Evolutionary conservation across 2,797 vertebrate genomes (phyloP).

Genomic region (Coendou prehensilis): DNA sequence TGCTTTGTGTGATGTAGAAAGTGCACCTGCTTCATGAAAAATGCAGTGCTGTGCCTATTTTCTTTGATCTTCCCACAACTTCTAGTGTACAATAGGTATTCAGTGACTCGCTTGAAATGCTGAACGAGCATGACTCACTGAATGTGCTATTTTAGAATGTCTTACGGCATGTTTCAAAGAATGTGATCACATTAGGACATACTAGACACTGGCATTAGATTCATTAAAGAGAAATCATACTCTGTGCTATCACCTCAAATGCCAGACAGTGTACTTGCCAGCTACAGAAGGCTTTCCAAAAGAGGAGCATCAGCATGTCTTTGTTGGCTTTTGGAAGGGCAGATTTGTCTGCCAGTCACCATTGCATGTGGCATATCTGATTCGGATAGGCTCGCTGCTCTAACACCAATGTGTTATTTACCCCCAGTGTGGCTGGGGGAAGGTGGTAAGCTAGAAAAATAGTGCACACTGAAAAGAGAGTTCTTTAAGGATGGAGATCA

Average conservation of each 20-base stretch:
- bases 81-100: background rate
- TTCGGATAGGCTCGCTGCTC: no score
- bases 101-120: background rate
- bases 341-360: constrained; percentile 72
- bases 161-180: constrained; percentile 71
- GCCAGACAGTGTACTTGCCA: constrained; percentile 81
- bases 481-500: background rate
- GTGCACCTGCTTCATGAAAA: background rate
- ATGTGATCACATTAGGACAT: constrained; percentile 75
- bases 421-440: background rate
- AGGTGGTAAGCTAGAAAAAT: background rate
- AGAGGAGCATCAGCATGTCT: constrained; percentile 73
- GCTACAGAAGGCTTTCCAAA: constrained; percentile 75
- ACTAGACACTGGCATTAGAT: constrained; percentile 73
- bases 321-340: constrained; percentile 76
- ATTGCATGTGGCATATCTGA: background rate
- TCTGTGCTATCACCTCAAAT: constrained; percentile 81
- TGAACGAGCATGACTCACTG: background rate
- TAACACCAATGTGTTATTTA: background rate
- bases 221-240: constrained; percentile 71
- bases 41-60: background rate
- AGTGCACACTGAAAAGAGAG: background rate
- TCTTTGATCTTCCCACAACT: background rate
- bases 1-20: background rate
- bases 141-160: background rate